Evolutionary conservation across 2,888 invertebrate species (phyloP).

Genomic region (Drosophila pullipes): DNA sequence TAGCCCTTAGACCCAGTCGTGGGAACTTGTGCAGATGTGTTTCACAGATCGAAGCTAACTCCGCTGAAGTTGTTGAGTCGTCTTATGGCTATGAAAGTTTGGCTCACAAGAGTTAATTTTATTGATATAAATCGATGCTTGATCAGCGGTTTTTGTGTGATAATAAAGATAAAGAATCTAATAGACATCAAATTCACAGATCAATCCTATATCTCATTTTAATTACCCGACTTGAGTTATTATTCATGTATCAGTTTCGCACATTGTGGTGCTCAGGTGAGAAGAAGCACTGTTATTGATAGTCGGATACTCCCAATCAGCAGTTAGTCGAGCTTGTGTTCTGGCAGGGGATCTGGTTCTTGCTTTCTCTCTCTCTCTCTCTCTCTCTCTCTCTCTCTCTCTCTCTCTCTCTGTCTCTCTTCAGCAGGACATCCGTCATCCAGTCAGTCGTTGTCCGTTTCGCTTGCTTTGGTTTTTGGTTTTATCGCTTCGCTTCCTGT

Average conservation of each 20-base stretch:
- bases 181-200: background rate
- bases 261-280: background rate
- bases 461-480: slow-evolving; percentile 76
- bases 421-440: slow-evolving; percentile 78
- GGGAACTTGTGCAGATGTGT: background rate
- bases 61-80: background rate
- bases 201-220: background rate
- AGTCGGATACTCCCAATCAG: slow-evolving; percentile 1
- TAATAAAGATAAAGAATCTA: background rate
- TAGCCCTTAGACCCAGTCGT: background rate
- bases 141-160: background rate
- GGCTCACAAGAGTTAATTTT: background rate
- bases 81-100: background rate
- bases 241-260: background rate
- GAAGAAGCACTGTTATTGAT: background rate
- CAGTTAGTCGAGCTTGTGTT: slow-evolving; percentile 22
- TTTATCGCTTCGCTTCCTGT: slow-evolving; percentile 82
- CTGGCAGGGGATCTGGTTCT: slow-evolving; percentile 21
- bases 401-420: slow-evolving; percentile 34
- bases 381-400: slow-evolving; percentile 32
- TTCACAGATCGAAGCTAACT: background rate
- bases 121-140: background rate
- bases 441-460: slow-evolving; percentile 56
- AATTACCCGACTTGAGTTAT: background rate
- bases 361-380: slow-evolving; percentile 36